These are phyloP conservation scores for Eledona agricola DNA, from an alignment of 2,888 invertebrate species.

Conservation along the genomic window DNA sequence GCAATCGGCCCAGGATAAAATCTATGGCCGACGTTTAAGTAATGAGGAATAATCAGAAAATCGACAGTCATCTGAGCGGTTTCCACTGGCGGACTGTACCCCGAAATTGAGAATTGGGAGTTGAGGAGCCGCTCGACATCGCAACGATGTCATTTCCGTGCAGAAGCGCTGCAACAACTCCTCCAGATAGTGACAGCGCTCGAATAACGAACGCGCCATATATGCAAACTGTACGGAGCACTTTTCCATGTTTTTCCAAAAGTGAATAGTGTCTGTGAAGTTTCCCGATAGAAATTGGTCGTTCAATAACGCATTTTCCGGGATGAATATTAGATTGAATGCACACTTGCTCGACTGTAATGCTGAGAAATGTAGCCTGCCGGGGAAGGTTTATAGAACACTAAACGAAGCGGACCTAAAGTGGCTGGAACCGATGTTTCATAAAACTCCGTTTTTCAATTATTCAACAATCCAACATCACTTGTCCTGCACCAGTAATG, in stretches of 20 bases:
- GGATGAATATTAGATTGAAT: constrained; percentile 7
- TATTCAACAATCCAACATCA: too few relatives aligned
- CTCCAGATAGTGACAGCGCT: constrained; percentile 10
- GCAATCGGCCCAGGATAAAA: constrained; percentile 39
- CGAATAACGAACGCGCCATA: constrained; percentile 9
- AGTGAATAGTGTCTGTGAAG: constrained; percentile 16
- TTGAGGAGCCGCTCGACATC: too few relatives aligned
- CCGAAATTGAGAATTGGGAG: too few relatives aligned
- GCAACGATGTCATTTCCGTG: constrained; percentile 12
- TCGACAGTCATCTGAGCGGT: constrained; percentile 15
- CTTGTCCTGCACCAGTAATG: too few relatives aligned
- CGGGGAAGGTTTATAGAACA: constrained; percentile 21
- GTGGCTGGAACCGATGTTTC: constrained; percentile 9
- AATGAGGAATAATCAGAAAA: constrained; percentile 36
- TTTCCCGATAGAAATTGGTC: constrained; percentile 27
- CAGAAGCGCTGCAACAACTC: constrained; percentile 12
- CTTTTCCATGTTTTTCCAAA: constrained; percentile 37
- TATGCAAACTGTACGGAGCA: constrained; percentile 32
- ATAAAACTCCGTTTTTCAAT: constrained; percentile 16
- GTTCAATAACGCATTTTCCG: constrained; percentile 9
- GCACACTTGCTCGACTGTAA: constrained; percentile 18
- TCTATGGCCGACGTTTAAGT: constrained; percentile 34
- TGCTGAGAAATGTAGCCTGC: constrained; percentile 8
- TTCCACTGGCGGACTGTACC: constrained; percentile 1
- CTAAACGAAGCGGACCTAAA: constrained; percentile 20